phyloP scores from a whole-genome alignment of 2,113 vertebrate species.

The Oplegnathus fasciatus region DNA sequence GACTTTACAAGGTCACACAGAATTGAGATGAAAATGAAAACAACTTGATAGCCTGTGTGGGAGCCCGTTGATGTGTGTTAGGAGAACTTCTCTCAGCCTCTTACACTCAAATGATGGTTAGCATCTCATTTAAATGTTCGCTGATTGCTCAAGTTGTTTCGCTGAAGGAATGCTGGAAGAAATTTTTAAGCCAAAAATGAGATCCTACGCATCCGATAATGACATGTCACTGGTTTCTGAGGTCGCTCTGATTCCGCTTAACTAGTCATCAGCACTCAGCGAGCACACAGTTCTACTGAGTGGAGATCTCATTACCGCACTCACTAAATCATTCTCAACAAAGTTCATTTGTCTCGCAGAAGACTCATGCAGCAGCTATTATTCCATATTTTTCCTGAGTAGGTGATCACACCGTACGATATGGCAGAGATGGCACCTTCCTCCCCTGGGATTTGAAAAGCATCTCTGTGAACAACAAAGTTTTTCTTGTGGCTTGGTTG shows the following conservation, averaged over 20 bases:
- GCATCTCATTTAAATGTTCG: constrained; percentile 32
- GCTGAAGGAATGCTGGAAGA: constrained; percentile 3
- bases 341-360: constrained; percentile 38
- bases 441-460: constrained; percentile 41
- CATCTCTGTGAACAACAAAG: constrained; percentile 14
- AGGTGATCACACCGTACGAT: constrained; percentile 2
- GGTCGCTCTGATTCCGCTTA: constrained; percentile 30
- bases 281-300: constrained; percentile 8
- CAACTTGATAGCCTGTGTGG: constrained; percentile 7
- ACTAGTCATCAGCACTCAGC: constrained; percentile 38
- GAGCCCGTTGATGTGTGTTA: constrained; percentile 14
- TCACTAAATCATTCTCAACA: constrained; percentile 40
- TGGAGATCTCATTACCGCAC: constrained; percentile 47
- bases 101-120: neutral
- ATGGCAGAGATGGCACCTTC: constrained; percentile 7
- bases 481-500: constrained; percentile 30
- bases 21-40: constrained; percentile 37
- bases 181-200: constrained; percentile 25
- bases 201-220: constrained; percentile 27
- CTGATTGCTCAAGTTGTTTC: constrained; percentile 65
- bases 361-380: constrained; percentile 25
- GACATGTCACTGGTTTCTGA: constrained; percentile 43
- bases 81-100: constrained; percentile 9
- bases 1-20: constrained; percentile 19
- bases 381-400: constrained; percentile 1